A percentile compares a stretch with the other conserved stretches of the same genome.
Conservation (phyloP, 2,888 invertebrate genomes). For the Lypha dubia region DNA sequence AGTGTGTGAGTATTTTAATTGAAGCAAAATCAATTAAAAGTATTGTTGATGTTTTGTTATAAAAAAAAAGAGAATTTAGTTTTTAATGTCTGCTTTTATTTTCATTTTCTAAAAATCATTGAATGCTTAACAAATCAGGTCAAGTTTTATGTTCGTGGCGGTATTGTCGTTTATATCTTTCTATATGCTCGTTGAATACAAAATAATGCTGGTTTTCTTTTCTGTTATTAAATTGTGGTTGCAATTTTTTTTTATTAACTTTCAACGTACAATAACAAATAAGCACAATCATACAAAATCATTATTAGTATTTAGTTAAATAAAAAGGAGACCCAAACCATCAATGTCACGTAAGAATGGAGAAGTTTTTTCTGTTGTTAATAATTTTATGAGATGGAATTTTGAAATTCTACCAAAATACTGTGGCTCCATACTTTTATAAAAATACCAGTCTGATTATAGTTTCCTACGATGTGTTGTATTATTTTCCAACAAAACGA, state of each 20-base stretch:
- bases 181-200: background rate
- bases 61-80: background rate
- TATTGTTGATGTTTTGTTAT: slow-evolving; percentile 36
- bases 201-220: slow-evolving; percentile 3
- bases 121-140: slow-evolving; percentile 62
- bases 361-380: too few species aligned
- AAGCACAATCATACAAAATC: background rate
- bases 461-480: background rate
- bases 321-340: too few species aligned
- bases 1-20: slow-evolving; percentile 15
- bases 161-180: slow-evolving; percentile 36
- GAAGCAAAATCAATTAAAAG: slow-evolving; percentile 48
- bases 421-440: too few species aligned
- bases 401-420: too few species aligned
- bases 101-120: slow-evolving; percentile 56
- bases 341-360: too few species aligned
- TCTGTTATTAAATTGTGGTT: background rate
- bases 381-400: background rate
- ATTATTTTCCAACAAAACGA: too few species aligned
- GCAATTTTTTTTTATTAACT: background rate
- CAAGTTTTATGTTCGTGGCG: slow-evolving; percentile 52
- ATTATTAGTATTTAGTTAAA: background rate
- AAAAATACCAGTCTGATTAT: background rate
- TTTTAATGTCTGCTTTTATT: slow-evolving; percentile 55
- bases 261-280: background rate